phyloP scores from a whole-genome alignment of 2,113 vertebrate genomes.

The Piprites chloris region DNA sequence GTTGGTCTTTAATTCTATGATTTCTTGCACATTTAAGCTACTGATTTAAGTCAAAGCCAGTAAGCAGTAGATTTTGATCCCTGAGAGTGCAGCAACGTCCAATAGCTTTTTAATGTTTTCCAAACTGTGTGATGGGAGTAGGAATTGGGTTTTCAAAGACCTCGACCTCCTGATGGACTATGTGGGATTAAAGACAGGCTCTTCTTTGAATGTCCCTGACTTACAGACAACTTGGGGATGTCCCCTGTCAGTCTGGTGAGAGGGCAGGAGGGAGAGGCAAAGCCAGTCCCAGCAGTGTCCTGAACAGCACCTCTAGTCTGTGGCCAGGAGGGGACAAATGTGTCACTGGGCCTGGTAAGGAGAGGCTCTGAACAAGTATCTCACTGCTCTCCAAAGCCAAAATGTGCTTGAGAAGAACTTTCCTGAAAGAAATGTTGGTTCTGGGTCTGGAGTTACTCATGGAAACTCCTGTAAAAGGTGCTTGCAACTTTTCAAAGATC shows the following conservation, averaged over 20 bases:
- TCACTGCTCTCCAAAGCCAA: background rate
- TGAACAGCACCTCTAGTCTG: background rate
- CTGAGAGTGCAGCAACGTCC: background rate
- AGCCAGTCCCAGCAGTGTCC: background rate
- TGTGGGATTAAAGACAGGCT: background rate
- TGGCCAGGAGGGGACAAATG: background rate
- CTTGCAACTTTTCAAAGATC: background rate
- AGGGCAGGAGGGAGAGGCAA: background rate
- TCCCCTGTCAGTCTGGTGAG: background rate
- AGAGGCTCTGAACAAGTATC: background rate
- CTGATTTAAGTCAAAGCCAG: background rate
- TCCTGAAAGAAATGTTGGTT: background rate
- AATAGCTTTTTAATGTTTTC: background rate
- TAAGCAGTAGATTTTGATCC: background rate
- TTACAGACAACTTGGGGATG: background rate
- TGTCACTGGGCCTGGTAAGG: background rate
- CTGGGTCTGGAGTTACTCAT: background rate
- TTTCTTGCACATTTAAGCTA: background rate
- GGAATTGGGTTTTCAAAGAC: background rate
- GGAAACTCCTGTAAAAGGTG: background rate
- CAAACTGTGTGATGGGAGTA: background rate
- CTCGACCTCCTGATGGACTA: rapidly evolving
- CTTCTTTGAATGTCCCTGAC: background rate
- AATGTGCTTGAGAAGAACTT: background rate
- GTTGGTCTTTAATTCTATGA: background rate